Evolutionary conservation across 2,888 invertebrate genomes (phyloP).

Genomic region (Meloe dianella): DNA sequence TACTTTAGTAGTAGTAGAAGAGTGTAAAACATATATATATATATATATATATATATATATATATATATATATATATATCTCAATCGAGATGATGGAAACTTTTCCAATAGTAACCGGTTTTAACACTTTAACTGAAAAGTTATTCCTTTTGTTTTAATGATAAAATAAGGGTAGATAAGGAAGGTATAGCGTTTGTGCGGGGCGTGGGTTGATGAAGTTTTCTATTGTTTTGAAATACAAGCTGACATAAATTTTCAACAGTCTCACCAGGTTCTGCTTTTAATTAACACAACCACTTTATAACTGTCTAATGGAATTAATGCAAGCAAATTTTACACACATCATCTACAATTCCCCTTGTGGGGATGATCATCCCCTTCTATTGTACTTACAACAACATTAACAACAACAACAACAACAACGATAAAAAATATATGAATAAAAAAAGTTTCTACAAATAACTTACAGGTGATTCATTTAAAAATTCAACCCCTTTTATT

Average conservation of each 20-base stretch:
- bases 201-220: neutral
- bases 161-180: neutral
- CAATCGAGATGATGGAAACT: neutral
- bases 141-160: neutral
- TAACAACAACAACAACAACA: too few relatives aligned
- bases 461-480: too few relatives aligned
- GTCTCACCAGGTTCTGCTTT: slow-evolving; percentile 16
- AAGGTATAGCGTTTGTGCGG: too few relatives aligned
- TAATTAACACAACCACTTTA: slow-evolving; percentile 24
- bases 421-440: too few relatives aligned
- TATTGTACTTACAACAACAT: too few relatives aligned
- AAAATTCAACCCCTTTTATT: too few relatives aligned
- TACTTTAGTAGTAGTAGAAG: neutral
- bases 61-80: neutral
- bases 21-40: too few relatives aligned
- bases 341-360: too few relatives aligned
- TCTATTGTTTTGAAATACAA: neutral
- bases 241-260: slow-evolving; percentile 13
- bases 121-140: neutral
- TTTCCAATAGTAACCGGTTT: neutral
- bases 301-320: neutral
- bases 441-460: too few relatives aligned
- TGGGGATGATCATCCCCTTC: too few relatives aligned
- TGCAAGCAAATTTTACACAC: neutral
- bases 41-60: too few relatives aligned